A percentile compares a stretch with the other conserved stretches of the same genome.
These are phyloP conservation scores for Cromileptes altivelis DNA, from an alignment of 2,113 vertebrate species.

Conservation along the genomic window DNA sequence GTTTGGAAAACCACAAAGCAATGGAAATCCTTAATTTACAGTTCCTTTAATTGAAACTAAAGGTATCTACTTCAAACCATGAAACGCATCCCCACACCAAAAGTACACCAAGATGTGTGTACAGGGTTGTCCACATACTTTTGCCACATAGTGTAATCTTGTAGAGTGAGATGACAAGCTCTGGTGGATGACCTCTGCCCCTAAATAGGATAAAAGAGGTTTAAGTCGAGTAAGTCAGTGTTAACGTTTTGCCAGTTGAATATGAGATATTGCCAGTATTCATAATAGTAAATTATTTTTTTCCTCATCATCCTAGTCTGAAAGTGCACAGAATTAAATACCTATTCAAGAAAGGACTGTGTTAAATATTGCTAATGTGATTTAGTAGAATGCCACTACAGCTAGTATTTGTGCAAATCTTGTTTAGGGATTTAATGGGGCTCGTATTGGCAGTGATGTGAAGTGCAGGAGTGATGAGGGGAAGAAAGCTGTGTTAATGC, in stretches of 20 bases:
- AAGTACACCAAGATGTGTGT: not conserved
- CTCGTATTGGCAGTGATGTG: slow-evolving; percentile 54
- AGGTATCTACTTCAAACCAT: not conserved
- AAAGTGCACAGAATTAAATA: not conserved
- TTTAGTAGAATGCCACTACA: slow-evolving; percentile 13
- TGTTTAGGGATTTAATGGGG: slow-evolving; percentile 54
- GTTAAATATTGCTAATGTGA: slow-evolving; percentile 43
- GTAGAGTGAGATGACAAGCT: no score
- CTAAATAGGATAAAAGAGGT: no score
- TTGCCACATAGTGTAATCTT: not conserved
- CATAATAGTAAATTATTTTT: not conserved
- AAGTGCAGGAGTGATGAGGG: slow-evolving; percentile 48
- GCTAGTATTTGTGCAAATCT: slow-evolving; percentile 38
- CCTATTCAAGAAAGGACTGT: not conserved
- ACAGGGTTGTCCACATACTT: not conserved
- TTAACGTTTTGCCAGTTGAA: not conserved
- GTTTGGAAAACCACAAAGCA: no score
- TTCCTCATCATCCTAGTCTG: not conserved
- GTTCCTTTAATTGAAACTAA: not conserved
- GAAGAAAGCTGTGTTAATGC: slow-evolving; percentile 66
- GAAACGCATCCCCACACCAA: no score
- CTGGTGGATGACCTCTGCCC: no score
- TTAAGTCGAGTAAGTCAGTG: no score
- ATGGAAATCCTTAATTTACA: no score
- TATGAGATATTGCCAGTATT: not conserved